Evolutionary conservation across 2,797 vertebrate species (phyloP).

Genomic region (Rhyacichthys aspro): DNA sequence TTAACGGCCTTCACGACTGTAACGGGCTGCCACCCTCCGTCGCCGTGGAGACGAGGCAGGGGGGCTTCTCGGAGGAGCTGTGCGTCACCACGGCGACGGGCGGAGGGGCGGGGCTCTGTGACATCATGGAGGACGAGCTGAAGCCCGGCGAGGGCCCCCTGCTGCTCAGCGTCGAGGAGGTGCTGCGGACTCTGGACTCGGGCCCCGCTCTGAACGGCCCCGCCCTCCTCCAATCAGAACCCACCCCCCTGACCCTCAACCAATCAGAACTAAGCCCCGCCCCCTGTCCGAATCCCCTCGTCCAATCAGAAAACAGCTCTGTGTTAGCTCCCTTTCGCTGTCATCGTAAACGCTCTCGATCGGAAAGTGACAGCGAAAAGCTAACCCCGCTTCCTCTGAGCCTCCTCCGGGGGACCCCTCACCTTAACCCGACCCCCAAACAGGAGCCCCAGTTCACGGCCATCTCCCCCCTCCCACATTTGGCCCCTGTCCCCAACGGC

Average conservation of each 20-base stretch:
- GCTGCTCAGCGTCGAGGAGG: slow-evolving; percentile 95
- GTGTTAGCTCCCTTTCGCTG: slow-evolving; percentile 78
- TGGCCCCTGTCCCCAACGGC: slow-evolving; percentile 92
- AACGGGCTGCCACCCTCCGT: slow-evolving; percentile 84
- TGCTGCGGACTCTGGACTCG: slow-evolving; percentile 91
- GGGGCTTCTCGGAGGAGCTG: slow-evolving; percentile 83
- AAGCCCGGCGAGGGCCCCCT: slow-evolving; percentile 89
- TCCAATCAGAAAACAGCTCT: slow-evolving; percentile 67
- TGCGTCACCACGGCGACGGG: slow-evolving; percentile 82
- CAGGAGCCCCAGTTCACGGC: slow-evolving; percentile 88
- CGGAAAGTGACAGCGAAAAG: slow-evolving; percentile 97
- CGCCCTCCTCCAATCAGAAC: slow-evolving; percentile 25
- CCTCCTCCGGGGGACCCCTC: slow-evolving; percentile 86
- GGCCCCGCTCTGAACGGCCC: slow-evolving; percentile 49
- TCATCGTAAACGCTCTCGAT: slow-evolving; percentile 94
- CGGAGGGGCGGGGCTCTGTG: slow-evolving; percentile 82
- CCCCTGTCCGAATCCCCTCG: slow-evolving; percentile 67
- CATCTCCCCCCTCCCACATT: slow-evolving; percentile 73
- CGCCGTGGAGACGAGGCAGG: slow-evolving; percentile 79
- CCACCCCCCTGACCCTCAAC: slow-evolving; percentile 75
- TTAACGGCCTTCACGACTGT: slow-evolving; percentile 92
- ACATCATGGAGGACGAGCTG: slow-evolving; percentile 89
- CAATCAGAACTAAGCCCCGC: slow-evolving; percentile 82
- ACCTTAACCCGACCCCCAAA: slow-evolving; percentile 83
- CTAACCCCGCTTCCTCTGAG: slow-evolving; percentile 94